These are phyloP conservation scores for Rhagologus leucostigma DNA, from an alignment of 2,113 vertebrate genomes.

Conservation along the genomic window DNA sequence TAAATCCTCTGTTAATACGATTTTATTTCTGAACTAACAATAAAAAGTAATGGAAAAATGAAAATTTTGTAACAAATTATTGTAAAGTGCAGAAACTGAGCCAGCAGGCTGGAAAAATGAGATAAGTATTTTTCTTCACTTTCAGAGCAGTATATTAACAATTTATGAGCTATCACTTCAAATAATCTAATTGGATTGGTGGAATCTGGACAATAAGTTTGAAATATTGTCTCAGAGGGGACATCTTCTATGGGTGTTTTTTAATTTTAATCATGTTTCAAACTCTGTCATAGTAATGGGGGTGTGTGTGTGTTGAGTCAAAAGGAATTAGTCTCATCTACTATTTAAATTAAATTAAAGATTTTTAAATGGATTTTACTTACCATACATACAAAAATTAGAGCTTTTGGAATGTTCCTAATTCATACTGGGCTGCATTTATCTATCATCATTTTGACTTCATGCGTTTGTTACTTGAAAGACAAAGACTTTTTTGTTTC, in stretches of 20 bases:
- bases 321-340: background rate
- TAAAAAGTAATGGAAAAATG: slow-evolving; percentile 69
- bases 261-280: slow-evolving; percentile 1
- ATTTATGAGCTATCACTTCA: slow-evolving; percentile 67
- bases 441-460: background rate
- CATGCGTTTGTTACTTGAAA: background rate
- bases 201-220: slow-evolving; percentile 50
- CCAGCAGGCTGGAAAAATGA: slow-evolving; percentile 57
- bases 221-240: slow-evolving; percentile 46
- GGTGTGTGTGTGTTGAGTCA: background rate
- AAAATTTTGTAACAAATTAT: slow-evolving; percentile 60
- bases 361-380: background rate
- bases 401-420: background rate
- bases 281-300: background rate
- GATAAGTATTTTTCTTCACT: slow-evolving; percentile 59
- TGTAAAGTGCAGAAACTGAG: slow-evolving; percentile 53
- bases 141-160: slow-evolving; percentile 65
- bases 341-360: background rate
- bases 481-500: background rate
- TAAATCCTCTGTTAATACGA: slow-evolving; percentile 62
- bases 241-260: background rate
- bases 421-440: background rate
- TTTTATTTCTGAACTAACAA: slow-evolving; percentile 66
- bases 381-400: background rate
- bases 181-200: slow-evolving; percentile 63